Evolutionary conservation across 2,888 invertebrate genomes (phyloP).

Genomic region (Drosophila pseudotalamancana): DNA sequence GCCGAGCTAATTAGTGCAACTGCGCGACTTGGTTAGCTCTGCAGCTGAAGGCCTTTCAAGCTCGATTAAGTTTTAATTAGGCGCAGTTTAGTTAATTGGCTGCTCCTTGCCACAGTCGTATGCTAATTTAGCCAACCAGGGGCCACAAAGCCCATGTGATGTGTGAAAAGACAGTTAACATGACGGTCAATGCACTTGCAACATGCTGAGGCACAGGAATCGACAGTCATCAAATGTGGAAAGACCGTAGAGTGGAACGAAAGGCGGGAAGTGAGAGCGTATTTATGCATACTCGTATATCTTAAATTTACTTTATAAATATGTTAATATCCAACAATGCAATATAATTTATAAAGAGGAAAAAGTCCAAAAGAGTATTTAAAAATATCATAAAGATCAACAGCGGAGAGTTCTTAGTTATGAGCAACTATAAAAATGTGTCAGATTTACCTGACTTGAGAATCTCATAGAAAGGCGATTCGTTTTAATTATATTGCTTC

Average conservation of each 20-base stretch:
- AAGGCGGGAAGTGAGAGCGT: background rate
- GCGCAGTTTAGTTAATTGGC: conserved; percentile 67
- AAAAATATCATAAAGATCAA: no score
- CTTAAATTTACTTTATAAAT: no score
- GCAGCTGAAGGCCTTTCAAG: conserved; percentile 54
- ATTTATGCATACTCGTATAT: no score
- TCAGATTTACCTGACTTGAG: no score
- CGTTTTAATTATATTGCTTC: no score
- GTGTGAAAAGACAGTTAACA: conserved; percentile 29
- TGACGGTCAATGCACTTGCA: conserved; percentile 27
- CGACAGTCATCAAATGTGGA: background rate
- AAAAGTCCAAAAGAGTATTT: no score
- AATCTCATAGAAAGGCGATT: no score
- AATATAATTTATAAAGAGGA: no score
- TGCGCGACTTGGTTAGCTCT: conserved; percentile 16
- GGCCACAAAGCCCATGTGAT: conserved; percentile 7
- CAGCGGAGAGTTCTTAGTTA: no score
- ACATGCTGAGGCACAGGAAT: background rate
- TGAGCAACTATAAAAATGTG: no score
- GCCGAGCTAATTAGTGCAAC: conserved; percentile 65
- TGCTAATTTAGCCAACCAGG: conserved; percentile 48
- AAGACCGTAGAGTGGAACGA: background rate
- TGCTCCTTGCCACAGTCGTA: conserved; percentile 25
- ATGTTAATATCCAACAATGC: no score
- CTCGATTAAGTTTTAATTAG: conserved; percentile 73